Evolutionary conservation across 2,888 invertebrate species (phyloP).

Genomic region (Eretmocerus hayati): DNA sequence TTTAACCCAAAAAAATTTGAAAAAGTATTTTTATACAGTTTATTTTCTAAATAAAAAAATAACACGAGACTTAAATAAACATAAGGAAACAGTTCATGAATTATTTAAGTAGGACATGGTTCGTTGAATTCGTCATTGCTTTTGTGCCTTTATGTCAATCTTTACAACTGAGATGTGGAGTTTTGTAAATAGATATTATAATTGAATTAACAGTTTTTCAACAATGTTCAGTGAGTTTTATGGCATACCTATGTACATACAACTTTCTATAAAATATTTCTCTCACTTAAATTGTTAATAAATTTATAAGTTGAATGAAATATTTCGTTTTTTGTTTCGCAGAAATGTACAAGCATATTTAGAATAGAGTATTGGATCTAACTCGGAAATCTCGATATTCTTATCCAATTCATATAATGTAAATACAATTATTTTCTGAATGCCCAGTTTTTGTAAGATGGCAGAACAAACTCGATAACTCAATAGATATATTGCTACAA

Average conservation of each 20-base stretch:
- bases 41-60: slow-evolving; percentile 22
- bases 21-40: slow-evolving; percentile 24
- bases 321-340: slow-evolving; percentile 17
- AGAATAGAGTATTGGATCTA: slow-evolving; percentile 9
- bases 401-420: too few species aligned
- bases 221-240: slow-evolving; percentile 19
- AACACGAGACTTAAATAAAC: slow-evolving; percentile 22
- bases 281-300: slow-evolving; percentile 20
- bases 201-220: slow-evolving; percentile 20
- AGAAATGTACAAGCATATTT: slow-evolving; percentile 2
- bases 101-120: slow-evolving; percentile 22
- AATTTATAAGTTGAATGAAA: slow-evolving; percentile 19
- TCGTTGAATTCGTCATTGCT: slow-evolving; percentile 21
- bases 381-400: too few species aligned
- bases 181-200: slow-evolving; percentile 23
- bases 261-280: slow-evolving; percentile 19
- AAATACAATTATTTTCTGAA: slow-evolving; percentile 22
- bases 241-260: slow-evolving; percentile 17
- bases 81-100: slow-evolving; percentile 16
- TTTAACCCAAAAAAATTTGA: slow-evolving; percentile 22
- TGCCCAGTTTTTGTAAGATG: slow-evolving; percentile 18
- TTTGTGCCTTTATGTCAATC: slow-evolving; percentile 20
- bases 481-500: too few species aligned
- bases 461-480: too few species aligned
- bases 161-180: slow-evolving; percentile 21